phyloP scores from a whole-genome alignment of 2,113 vertebrate species.

The Gymnobelideus leadbeateri region DNA sequence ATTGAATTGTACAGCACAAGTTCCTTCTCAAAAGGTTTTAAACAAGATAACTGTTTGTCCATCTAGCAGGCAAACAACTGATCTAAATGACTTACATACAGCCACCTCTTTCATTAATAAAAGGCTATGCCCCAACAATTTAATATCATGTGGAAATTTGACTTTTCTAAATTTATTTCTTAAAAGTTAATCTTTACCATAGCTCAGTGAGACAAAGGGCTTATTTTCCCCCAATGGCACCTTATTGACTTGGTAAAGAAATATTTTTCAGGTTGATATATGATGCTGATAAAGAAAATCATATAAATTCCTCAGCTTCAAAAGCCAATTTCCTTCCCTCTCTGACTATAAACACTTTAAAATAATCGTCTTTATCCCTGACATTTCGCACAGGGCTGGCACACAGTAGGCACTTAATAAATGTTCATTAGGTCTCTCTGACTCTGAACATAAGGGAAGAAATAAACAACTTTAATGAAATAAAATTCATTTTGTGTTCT shows the following conservation, averaged over 20 bases:
- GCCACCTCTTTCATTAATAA: neutral
- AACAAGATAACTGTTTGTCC: neutral
- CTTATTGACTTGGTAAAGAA: neutral
- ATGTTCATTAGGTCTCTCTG: neutral
- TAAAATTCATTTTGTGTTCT: neutral
- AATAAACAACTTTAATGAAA: neutral
- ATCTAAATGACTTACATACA: neutral
- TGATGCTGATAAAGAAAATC: neutral
- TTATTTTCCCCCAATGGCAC: neutral
- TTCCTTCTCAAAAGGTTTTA: neutral
- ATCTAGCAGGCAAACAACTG: neutral
- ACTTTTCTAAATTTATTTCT: neutral
- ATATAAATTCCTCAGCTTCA: neutral
- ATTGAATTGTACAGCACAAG: neutral
- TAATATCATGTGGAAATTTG: neutral
- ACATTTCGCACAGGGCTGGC: neutral
- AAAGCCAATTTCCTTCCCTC: neutral
- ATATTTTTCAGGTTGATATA: neutral
- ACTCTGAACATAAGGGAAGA: neutral
- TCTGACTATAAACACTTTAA: neutral
- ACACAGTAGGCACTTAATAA: neutral
- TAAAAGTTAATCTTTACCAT: neutral
- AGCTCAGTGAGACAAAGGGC: neutral
- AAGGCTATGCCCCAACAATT: neutral
- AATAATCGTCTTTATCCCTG: neutral